Conservation (phyloP, 2,888 invertebrate species). For the Lasioglossum pauxillum region DNA sequence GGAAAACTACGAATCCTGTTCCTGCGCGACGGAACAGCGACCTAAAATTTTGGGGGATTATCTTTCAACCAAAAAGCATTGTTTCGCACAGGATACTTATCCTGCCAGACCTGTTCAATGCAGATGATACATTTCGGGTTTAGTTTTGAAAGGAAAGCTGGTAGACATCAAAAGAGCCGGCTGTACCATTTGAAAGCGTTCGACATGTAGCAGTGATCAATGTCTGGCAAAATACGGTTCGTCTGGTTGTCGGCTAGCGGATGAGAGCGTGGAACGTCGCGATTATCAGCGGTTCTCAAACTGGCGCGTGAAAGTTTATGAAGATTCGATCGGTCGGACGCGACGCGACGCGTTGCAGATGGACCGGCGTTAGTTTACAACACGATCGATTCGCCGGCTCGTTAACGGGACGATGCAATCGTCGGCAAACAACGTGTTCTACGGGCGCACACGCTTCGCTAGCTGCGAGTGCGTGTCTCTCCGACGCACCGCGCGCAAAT, state of each 20-base stretch:
- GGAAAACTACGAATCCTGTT: too few species aligned
- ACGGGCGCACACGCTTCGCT: slow-evolving; percentile 51
- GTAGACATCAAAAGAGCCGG: background rate
- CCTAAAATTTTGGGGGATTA: too few species aligned
- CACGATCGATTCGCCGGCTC: slow-evolving; percentile 39
- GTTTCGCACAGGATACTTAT: too few species aligned
- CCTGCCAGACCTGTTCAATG: background rate
- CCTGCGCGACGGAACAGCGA: too few species aligned
- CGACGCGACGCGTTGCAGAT: background rate
- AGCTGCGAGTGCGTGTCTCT: slow-evolving; percentile 48
- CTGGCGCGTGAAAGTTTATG: background rate
- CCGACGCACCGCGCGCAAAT: slow-evolving; percentile 43
- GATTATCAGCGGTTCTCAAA: slow-evolving; percentile 13
- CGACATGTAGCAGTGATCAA: background rate
- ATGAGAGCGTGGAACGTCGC: background rate
- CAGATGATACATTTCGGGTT: background rate
- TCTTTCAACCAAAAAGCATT: too few species aligned
- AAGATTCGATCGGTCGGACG: background rate
- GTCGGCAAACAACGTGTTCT: slow-evolving; percentile 33
- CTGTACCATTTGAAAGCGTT: background rate
- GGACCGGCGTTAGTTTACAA: background rate
- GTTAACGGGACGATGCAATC: slow-evolving; percentile 23
- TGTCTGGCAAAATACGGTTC: background rate
- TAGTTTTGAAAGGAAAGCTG: background rate
- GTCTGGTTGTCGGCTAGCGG: background rate